A percentile compares a stretch with the other conserved stretches of the same genome.
Evolutionary conservation across 2,888 invertebrate genomes (phyloP).

Genomic region (Orthosia cruda): DNA sequence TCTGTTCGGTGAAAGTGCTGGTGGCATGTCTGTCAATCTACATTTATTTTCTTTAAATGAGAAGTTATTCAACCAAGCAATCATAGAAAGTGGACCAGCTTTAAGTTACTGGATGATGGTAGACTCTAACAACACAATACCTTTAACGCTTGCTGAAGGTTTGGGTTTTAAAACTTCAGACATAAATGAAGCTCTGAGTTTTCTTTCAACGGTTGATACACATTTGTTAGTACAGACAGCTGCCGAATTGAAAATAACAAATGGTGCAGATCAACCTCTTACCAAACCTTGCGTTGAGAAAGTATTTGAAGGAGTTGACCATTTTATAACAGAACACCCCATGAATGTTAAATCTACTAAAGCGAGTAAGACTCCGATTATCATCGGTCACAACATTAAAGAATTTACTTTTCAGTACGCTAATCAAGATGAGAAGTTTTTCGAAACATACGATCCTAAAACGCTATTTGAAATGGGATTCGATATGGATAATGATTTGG

Average conservation of each 20-base stretch:
- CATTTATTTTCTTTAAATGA: slow-evolving; percentile 47
- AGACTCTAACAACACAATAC: slow-evolving; percentile 36
- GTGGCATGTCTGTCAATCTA: slow-evolving; percentile 62
- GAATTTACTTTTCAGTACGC: slow-evolving; percentile 39
- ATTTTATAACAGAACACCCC: slow-evolving; percentile 47
- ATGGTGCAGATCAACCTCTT: slow-evolving; percentile 26
- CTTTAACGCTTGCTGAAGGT: slow-evolving; percentile 32
- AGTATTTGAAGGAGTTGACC: slow-evolving; percentile 50
- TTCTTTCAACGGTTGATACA: slow-evolving; percentile 29
- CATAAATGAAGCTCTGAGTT: slow-evolving; percentile 39
- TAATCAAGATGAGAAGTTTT: slow-evolving; percentile 13
- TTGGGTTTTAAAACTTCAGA: slow-evolving; percentile 38
- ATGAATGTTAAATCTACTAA: slow-evolving; percentile 43
- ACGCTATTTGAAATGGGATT: slow-evolving; percentile 41
- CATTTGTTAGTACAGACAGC: slow-evolving; percentile 6
- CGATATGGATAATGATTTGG: slow-evolving; percentile 17
- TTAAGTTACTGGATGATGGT: slow-evolving; percentile 47
- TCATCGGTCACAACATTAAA: slow-evolving; percentile 42
- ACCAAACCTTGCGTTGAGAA: slow-evolving; percentile 53
- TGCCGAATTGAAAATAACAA: slow-evolving; percentile 10
- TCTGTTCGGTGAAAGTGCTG: slow-evolving; percentile 73
- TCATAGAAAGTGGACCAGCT: slow-evolving; percentile 55
- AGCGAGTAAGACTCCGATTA: slow-evolving; percentile 22
- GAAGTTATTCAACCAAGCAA: slow-evolving; percentile 41
- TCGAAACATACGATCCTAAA: slow-evolving; percentile 23